Conservation (phyloP, 2,888 invertebrate species). For the Odiellus spinosus region DNA sequence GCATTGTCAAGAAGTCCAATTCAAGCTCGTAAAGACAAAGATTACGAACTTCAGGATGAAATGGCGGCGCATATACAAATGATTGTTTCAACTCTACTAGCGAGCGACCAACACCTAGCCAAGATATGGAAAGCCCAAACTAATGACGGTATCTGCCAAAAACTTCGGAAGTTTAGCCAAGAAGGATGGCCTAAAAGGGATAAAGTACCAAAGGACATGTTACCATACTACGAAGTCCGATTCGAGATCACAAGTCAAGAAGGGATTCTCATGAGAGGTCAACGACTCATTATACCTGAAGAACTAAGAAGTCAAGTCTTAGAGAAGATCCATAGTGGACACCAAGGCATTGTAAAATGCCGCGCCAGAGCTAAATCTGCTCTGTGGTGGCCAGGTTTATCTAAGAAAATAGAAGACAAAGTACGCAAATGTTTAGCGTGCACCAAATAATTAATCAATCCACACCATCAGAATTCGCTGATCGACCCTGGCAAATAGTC, state of each 20-base stretch:
- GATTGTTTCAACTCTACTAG: too few species aligned
- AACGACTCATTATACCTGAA: conserved; percentile 16
- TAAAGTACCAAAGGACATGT: background rate
- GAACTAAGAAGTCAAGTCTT: conserved; percentile 16
- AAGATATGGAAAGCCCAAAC: background rate
- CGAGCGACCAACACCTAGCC: too few species aligned
- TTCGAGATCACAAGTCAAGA: background rate
- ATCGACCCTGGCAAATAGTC: too few species aligned
- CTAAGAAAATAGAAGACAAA: too few species aligned
- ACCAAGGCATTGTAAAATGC: conserved; percentile 23
- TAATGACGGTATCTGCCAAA: background rate
- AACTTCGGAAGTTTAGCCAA: background rate
- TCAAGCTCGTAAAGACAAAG: too few species aligned
- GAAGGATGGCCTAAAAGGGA: background rate
- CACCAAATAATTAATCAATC: too few species aligned
- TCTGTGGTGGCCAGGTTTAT: too few species aligned
- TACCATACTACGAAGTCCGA: background rate
- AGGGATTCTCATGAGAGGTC: conserved; percentile 7
- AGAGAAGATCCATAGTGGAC: conserved; percentile 20
- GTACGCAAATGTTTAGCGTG: too few species aligned
- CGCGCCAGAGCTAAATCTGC: conserved; percentile 19
- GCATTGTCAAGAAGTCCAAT: too few species aligned
- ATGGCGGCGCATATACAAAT: too few species aligned
- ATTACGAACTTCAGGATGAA: too few species aligned
- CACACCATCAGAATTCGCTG: too few species aligned